Percentiles rank a stretch among this genome's conserved stretches.
These are phyloP conservation scores for Plotosus lineatus DNA, from an alignment of 2,113 vertebrate genomes.

Conservation along the genomic window DNA sequence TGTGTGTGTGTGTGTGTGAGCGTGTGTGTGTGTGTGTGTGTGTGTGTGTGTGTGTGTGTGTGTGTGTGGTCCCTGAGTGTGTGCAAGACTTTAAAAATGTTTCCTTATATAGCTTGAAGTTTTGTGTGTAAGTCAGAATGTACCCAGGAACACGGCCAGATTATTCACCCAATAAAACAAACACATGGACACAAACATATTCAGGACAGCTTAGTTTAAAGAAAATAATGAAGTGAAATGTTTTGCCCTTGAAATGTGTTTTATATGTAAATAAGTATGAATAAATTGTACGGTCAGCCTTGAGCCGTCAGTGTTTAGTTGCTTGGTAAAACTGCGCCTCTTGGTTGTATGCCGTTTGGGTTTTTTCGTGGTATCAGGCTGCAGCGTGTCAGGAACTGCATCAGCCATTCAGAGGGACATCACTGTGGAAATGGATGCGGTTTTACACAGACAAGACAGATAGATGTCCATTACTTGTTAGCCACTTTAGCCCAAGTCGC, in stretches of 20 bases:
- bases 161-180: neutral
- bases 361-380: neutral
- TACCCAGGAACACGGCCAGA: neutral
- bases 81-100: neutral
- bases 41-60: neutral
- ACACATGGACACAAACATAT: neutral
- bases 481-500: neutral
- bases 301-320: neutral
- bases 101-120: constrained; percentile 15
- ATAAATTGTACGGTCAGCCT: neutral
- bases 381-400: neutral
- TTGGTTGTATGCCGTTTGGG: too few relatives aligned
- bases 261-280: neutral
- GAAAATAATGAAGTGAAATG: neutral
- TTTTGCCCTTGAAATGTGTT: neutral
- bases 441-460: neutral
- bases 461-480: neutral
- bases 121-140: neutral
- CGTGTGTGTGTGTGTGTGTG: constrained; percentile 19
- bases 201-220: neutral
- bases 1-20: neutral
- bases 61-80: neutral
- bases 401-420: neutral
- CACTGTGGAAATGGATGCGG: constrained; percentile 18
- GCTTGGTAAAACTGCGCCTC: neutral